These are phyloP conservation scores for Epinotia nisella DNA, from an alignment of 2,888 invertebrate species.

Conservation along the genomic window DNA sequence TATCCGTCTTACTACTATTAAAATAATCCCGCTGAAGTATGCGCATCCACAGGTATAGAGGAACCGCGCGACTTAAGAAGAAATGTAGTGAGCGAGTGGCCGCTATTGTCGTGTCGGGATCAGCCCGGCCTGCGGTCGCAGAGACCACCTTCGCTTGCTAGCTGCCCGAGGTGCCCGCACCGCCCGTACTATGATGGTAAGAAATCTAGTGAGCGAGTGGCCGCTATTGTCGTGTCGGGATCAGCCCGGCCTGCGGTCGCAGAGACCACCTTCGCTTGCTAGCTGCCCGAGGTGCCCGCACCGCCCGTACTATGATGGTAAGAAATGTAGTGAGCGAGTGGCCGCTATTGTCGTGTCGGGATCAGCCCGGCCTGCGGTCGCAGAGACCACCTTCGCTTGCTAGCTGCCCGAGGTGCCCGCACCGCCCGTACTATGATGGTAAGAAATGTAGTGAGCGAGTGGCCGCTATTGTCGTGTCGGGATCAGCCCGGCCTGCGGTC, in stretches of 20 bases:
- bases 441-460: conserved; percentile 63
- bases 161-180: conserved; percentile 75
- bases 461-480: conserved; percentile 75
- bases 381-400: conserved; percentile 80
- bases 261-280: conserved; percentile 81
- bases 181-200: conserved; percentile 71
- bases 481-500: conserved; percentile 58
- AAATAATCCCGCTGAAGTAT: conserved; percentile 67
- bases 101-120: conserved; percentile 70
- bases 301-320: conserved; percentile 70
- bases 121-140: conserved; percentile 61
- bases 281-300: conserved; percentile 76
- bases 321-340: conserved; percentile 69
- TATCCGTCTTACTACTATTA: conserved; percentile 41
- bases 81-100: conserved; percentile 76
- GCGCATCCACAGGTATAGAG: conserved; percentile 77
- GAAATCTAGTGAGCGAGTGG: conserved; percentile 68
- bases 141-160: conserved; percentile 82
- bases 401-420: conserved; percentile 77
- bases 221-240: conserved; percentile 72
- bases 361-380: conserved; percentile 59
- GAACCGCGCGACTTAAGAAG: conserved; percentile 80
- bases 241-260: conserved; percentile 61
- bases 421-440: conserved; percentile 71
- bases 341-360: conserved; percentile 74